Percentiles rank a stretch among this genome's conserved stretches.
These are phyloP conservation scores for Archaeoteleia sp. DNA, from an alignment of 2,888 invertebrate genomes.

Conservation along the genomic window DNA sequence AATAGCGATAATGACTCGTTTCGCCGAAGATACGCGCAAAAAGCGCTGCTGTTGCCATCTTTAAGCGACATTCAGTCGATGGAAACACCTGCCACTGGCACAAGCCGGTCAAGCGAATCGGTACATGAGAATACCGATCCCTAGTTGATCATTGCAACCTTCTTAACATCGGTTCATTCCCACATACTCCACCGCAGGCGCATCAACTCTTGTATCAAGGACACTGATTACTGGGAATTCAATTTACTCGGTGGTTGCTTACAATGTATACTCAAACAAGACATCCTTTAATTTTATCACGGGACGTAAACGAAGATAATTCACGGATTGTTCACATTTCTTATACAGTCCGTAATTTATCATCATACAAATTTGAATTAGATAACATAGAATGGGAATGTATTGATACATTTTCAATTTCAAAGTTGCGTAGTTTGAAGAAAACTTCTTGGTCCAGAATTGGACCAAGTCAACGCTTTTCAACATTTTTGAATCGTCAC, in stretches of 20 bases:
- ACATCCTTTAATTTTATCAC: not conserved
- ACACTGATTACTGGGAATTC: not conserved
- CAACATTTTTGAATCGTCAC: too few relatives aligned
- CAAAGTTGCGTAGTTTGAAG: too few relatives aligned
- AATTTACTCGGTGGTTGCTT: too few relatives aligned
- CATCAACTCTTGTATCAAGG: not conserved
- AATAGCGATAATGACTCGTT: conserved; percentile 68
- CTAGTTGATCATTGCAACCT: not conserved
- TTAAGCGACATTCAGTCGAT: conserved; percentile 40
- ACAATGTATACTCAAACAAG: too few relatives aligned
- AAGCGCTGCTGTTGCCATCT: conserved; percentile 45
- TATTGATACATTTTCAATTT: too few relatives aligned
- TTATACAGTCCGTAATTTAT: too few relatives aligned
- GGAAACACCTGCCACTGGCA: conserved; percentile 46
- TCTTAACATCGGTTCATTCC: conserved; percentile 19
- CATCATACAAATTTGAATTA: too few relatives aligned
- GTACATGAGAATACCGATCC: conserved; percentile 4
- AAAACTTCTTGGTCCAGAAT: too few relatives aligned
- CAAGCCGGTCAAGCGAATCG: conserved; percentile 28
- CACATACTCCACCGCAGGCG: conserved; percentile 1
- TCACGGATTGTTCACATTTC: too few relatives aligned
- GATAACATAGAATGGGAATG: too few relatives aligned
- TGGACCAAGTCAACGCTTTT: too few relatives aligned
- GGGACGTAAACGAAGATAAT: too few relatives aligned
- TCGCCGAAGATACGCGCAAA: conserved; percentile 56